Evolutionary conservation across 2,797 vertebrate genomes (phyloP), one percentile per base, ranked within the genome.

Genomic region (Intellagama lesueurii): DNA sequence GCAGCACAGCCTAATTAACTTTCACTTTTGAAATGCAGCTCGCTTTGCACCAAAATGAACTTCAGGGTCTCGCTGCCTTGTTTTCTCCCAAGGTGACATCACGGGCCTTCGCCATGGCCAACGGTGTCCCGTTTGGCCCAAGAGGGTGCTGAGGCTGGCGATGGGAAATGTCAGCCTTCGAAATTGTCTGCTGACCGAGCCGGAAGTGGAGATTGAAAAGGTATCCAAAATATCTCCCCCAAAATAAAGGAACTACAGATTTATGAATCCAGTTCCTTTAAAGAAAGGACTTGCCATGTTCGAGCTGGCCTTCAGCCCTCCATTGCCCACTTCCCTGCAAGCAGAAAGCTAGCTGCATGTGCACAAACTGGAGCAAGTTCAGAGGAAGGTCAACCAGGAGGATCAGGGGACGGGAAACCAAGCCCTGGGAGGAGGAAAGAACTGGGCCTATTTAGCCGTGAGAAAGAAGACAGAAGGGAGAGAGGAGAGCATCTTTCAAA

Each of bases 71-170:
- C 76, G 64, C 80, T 60, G 72, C n/a, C 93, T 87, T 69, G 24
- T 87, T 70, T 85, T 78, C 19, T 64, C 30, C 77, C 64, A 87
- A 90, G 79, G 90, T 93, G 92, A 91, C 90, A 87, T 92, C 87
- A 88, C 17, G n/a, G 85, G 16, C 0, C n/a, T 56, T 83, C 35
- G 60, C 93, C 91, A 87, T 94, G 88, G 91, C 88, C 88, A 94
- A 93, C 94, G 60, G 83, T 1, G 89, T 0, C 0, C 32, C 9
- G 52, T 11, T 9, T 11, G 0, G 2, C 84, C 60, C 28, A 0
- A 90, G 89, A 92, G 78, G 89, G 77, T 75, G 85, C 88, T 35
- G 60, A 87, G 90, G 89, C 86, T 91, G 82, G 73, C 92, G 89
- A 44, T 83, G 66, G 88, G 83, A 88, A 1, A 26, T 7, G 83